Base-by-base conservation (phyloP, 2,113 vertebrate species). In the Strigops habroptila region DNA sequence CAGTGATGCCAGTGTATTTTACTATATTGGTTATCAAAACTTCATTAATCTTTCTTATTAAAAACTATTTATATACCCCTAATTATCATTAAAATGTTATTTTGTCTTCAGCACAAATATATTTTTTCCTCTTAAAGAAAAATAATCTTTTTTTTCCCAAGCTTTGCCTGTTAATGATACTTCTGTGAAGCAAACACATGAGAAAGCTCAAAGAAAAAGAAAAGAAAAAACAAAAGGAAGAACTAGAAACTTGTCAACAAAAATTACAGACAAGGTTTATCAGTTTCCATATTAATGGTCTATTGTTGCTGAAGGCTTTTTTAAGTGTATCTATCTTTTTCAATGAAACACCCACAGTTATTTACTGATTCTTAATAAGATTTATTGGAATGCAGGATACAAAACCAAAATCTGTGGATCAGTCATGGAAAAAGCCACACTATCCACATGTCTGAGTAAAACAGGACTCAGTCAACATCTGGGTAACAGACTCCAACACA, bases 41-140 rank as follows among this genome's bases (percentile, higher is more conserved):
- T 63, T 9, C 39, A 63, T 89, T 90, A 57, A 91, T 83, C 94
- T 95, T 69, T 90, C 52, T 73, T 87, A 82, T 44, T 84, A 63
- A 53, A 93, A 64, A 84, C 37, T 88, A 76, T 79, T 85, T 95
- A 84, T 88, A 84, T 18, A 62, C 8, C 30, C 57, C 28, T 89
- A 84, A 91, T 96, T 84, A 79, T 86, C 71, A 92, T 91, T 95
- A 95, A 95, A 77, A 76, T n/a, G 78, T 77, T 96, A 92, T 95
- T 96, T 64, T 95, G 43, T 70, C 77, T 64, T 59, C 33, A 90
- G 27, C 79, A 80, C 9, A 90, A 91, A 64, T 94, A 83, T 95
- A 43, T 93, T 63, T 57, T 93, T 88, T 91, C 81, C 68, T 77
- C 70, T 95, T 86, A 86, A 91, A 75, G 93, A 93, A 43, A 78